A percentile compares a stretch with the other conserved stretches of the same genome.
phyloP scores from a whole-genome alignment of 2,113 vertebrate species.

The Hemicordylus capensis region DNA sequence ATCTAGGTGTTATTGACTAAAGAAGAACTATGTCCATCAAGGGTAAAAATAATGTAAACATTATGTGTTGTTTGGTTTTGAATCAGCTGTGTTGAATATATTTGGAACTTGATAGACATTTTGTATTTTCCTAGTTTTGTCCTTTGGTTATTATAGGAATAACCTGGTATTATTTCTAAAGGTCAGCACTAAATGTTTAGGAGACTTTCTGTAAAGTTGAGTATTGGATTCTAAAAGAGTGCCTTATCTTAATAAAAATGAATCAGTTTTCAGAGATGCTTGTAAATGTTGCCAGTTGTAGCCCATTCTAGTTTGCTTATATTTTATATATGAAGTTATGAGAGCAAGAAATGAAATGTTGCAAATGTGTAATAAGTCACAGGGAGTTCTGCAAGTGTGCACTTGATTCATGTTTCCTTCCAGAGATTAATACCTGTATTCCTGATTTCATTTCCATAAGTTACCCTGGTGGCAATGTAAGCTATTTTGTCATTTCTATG shows the following conservation, averaged over 20 bases:
- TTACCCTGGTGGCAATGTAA: not conserved
- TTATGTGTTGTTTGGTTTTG: too few species aligned
- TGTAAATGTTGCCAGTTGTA: conserved; percentile 44
- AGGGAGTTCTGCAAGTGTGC: conserved; percentile 40
- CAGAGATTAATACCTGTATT: conserved; percentile 29
- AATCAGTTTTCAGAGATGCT: conserved; percentile 5
- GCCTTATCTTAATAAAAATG: not conserved
- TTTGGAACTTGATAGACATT: not conserved
- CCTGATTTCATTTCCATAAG: conserved; percentile 54
- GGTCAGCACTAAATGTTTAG: not conserved
- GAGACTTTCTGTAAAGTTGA: conserved; percentile 10
- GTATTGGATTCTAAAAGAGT: not conserved
- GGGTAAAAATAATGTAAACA: too few species aligned
- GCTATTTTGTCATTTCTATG: too few species aligned
- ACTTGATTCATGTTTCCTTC: conserved; percentile 37
- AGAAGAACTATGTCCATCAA: too few species aligned
- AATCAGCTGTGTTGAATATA: not conserved
- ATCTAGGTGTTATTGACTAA: too few species aligned
- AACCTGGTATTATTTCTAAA: not conserved
- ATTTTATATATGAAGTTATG: not conserved
- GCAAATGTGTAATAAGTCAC: conserved; percentile 49
- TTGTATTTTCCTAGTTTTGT: not conserved
- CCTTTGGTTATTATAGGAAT: not conserved
- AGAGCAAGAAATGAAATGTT: conserved; percentile 37
- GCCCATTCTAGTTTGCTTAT: conserved; percentile 45